Evolutionary conservation across 2,888 invertebrate species (phyloP).

Genomic region (Crioceris asparagi): DNA sequence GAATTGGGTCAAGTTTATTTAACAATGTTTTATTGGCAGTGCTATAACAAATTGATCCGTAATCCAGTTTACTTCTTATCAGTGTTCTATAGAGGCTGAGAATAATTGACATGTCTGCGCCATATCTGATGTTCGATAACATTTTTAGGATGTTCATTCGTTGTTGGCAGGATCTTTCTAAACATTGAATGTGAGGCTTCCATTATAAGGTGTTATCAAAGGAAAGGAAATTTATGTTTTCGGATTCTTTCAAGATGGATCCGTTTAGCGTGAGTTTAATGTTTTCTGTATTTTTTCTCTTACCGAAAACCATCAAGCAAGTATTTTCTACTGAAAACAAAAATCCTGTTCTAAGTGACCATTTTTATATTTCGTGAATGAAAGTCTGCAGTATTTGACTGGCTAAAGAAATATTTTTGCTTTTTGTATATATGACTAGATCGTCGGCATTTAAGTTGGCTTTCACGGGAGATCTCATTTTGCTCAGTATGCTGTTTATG

Average conservation of each 20-base stretch:
- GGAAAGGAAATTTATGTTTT: background rate
- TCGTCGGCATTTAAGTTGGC: background rate
- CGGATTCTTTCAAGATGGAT: background rate
- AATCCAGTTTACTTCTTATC: slow-evolving; percentile 4
- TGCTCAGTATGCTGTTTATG: background rate
- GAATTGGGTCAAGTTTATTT: slow-evolving; percentile 3
- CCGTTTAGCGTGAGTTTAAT: too few species aligned
- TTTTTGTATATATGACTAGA: background rate
- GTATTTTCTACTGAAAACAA: background rate
- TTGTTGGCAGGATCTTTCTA: background rate
- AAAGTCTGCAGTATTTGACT: too few species aligned
- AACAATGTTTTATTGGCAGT: slow-evolving; percentile 5
- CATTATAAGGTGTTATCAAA: slow-evolving; percentile 5
- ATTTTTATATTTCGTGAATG: too few species aligned
- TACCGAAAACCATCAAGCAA: background rate
- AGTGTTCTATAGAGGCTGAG: slow-evolving; percentile 1
- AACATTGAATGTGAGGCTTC: slow-evolving; percentile 1
- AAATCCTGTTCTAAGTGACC: background rate
- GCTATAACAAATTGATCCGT: background rate
- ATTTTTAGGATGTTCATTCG: slow-evolving; percentile 4
- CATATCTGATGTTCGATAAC: slow-evolving; percentile 1
- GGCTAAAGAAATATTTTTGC: background rate
- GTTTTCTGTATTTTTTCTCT: too few species aligned
- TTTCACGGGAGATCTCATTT: background rate
- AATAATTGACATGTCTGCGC: slow-evolving; percentile 2